Evolutionary conservation across 2,888 invertebrate species (phyloP).

Genomic region (Platynereis dumerilii): DNA sequence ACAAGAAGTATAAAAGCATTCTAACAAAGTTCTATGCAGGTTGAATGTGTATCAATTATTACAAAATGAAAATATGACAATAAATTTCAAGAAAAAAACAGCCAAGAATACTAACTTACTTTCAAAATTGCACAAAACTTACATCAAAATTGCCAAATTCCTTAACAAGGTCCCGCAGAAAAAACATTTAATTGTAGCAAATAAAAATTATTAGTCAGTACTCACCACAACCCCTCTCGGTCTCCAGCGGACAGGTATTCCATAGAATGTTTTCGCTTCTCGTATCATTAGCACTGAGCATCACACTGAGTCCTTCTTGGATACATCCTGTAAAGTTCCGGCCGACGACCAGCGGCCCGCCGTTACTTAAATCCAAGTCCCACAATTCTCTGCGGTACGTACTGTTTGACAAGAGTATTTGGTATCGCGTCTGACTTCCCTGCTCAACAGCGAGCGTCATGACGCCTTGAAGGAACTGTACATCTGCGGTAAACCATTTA

Average conservation of each 20-base stretch:
- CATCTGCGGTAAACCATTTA: constrained; percentile 27
- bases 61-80: too few relatives aligned
- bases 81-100: too few relatives aligned
- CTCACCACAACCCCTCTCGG: constrained; percentile 20
- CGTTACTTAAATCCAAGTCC: constrained; percentile 18
- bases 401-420: constrained; percentile 22
- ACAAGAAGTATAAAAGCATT: too few relatives aligned
- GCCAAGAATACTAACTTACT: too few relatives aligned
- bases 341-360: constrained; percentile 20
- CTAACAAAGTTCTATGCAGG: too few relatives aligned
- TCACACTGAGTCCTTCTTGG: constrained; percentile 16
- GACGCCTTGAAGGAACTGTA: constrained; percentile 14
- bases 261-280: constrained; percentile 9
- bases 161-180: too few relatives aligned
- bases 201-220: too few relatives aligned
- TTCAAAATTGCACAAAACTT: too few relatives aligned
- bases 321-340: constrained; percentile 26
- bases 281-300: constrained; percentile 5
- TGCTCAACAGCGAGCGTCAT: constrained; percentile 17
- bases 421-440: neutral
- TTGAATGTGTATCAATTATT: too few relatives aligned
- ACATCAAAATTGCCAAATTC: too few relatives aligned
- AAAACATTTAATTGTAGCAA: too few relatives aligned
- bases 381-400: constrained; percentile 23
- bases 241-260: constrained; percentile 17